Percentiles rank a stretch among this genome's conserved stretches.
These are phyloP conservation scores for Drosophila cracens DNA, from an alignment of 2,888 invertebrate species.

Conservation along the genomic window DNA sequence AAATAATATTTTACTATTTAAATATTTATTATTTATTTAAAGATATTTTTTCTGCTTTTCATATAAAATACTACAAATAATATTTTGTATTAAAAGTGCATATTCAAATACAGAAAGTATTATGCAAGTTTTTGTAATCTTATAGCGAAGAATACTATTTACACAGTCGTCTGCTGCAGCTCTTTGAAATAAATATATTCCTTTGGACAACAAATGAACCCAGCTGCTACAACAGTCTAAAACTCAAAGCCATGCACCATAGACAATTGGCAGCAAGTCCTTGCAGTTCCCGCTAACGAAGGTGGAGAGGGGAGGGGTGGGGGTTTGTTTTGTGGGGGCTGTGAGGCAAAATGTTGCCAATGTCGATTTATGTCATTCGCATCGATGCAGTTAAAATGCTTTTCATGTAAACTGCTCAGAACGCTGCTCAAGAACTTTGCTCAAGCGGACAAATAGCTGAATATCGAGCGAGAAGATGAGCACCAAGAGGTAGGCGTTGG, in stretches of 20 bases:
- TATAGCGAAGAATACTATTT: background rate
- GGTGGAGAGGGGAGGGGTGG: background rate
- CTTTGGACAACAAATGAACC: conserved; percentile 20
- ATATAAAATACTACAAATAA: background rate
- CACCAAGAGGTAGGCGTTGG: background rate
- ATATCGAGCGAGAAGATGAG: conserved; percentile 22
- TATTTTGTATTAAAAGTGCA: background rate
- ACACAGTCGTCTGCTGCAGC: conserved; percentile 2
- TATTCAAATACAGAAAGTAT: background rate
- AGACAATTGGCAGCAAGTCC: conserved; percentile 48
- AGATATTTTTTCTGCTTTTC: background rate
- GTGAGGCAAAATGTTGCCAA: conserved; percentile 34
- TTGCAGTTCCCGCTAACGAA: conserved; percentile 22
- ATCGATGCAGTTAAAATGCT: conserved; percentile 72
- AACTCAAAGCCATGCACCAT: background rate
- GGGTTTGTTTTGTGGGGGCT: background rate
- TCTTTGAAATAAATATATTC: conserved; percentile 8
- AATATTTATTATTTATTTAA: background rate
- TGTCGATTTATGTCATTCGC: conserved; percentile 60
- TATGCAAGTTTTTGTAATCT: background rate
- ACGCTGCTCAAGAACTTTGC: conserved; percentile 48
- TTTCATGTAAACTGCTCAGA: conserved; percentile 68
- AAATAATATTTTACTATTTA: too few species aligned
- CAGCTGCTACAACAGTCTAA: conserved; percentile 29
- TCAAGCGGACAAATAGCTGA: conserved; percentile 69